Evolutionary conservation across 2,797 vertebrate genomes (phyloP), one percentile per base, ranked within the genome.

Genomic region (Xenentodon cancila): DNA sequence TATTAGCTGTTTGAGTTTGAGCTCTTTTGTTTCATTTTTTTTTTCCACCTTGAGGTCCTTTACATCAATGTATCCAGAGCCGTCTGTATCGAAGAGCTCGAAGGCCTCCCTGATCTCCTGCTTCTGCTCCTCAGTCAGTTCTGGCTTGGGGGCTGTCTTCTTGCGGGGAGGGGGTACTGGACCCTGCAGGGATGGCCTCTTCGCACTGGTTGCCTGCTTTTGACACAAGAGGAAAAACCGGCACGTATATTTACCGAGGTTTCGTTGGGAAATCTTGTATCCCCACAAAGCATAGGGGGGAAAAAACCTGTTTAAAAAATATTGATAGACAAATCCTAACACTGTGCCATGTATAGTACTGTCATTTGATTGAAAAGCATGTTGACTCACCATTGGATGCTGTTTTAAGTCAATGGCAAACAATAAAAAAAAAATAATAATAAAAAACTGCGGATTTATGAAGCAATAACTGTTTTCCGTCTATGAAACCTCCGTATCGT

Each of bases 31-130:
- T 55, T 11, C 3, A 19, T 25, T 25, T 25, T 25, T 25, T 25
- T 25, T 25, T 25, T 25, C 52, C 61, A 94, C 97, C 94, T 98
- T 98, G 16, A 98, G 92, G 73, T 98, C 96, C 64, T 95, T 97
- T 11, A 96, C 95, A 18, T 96, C 95, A 6, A 97, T 97, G 70
- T 77, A 92, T 7, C 96, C 97, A 11, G 93, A 94, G n/a, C 95
- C 94, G 17, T 96, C 96, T 0, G 96, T 92, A 88, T 97, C 95
- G 25, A 97, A 98, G 47, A 98, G 93, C 89, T 97, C 96, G 50
- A 98, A 99, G 4, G 97, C 97, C 86, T 97, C 95, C 27, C 93
- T 87, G 75, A 97, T 94, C 92, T 97, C 96, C 87, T 95, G 95
- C 73, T 90, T 94, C 81, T 96, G 95, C 75, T 96, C 95, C 87